These are phyloP conservation scores for Mastigias papua DNA, from an alignment of 30 jellyfish, hydroid and myxozoan genomes.

Conservation along the genomic window DNA sequence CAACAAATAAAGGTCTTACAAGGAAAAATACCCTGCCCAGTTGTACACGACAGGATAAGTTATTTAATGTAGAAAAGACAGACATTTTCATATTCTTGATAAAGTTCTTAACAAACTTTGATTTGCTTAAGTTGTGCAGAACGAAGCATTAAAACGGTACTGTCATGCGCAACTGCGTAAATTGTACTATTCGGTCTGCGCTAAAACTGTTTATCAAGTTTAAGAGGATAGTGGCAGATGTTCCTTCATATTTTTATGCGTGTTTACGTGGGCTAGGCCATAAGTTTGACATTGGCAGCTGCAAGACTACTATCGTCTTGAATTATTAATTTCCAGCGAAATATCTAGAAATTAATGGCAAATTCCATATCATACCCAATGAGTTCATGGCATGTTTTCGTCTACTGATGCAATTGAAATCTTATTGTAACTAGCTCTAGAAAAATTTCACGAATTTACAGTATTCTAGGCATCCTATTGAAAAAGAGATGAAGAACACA, in stretches of 20 bases:
- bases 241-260: background rate
- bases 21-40: no score
- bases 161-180: background rate
- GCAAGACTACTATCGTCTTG: background rate
- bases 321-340: background rate
- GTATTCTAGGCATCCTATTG: background rate
- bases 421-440: background rate
- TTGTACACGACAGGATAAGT: no score
- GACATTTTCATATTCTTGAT: no score
- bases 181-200: background rate
- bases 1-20: no score
- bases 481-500: background rate
- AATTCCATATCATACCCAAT: no score
- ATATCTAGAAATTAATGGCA: background rate
- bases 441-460: background rate
- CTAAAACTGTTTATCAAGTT: slow-evolving; percentile 6
- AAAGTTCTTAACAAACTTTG: no score
- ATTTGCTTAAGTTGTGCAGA: background rate
- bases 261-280: slow-evolving; percentile 42
- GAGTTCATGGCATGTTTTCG: background rate
- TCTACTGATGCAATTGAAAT: background rate
- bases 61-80: no score
- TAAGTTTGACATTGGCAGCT: slow-evolving; percentile 5
- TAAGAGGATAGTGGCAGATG: slow-evolving; percentile 20
- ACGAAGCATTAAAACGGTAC: background rate